Percentiles rank a stretch among this genome's conserved stretches.
Evolutionary conservation across 2,113 vertebrate species (phyloP).

Genomic region (Pseudorasbora parva): DNA sequence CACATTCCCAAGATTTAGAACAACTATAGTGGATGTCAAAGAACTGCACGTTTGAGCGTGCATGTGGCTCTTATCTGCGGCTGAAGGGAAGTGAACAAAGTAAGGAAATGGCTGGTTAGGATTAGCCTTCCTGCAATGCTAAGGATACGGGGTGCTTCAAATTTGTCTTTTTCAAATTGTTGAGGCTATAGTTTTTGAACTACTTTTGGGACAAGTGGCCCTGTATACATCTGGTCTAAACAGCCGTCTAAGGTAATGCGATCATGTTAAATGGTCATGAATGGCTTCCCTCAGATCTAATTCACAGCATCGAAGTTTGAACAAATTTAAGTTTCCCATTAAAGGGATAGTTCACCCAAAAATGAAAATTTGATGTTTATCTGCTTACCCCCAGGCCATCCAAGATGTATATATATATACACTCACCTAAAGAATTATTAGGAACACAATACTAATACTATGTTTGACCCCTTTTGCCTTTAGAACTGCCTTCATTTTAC

Average conservation of each 20-base stretch:
- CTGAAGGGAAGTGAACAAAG: conserved; percentile 35
- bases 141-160: background rate
- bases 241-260: background rate
- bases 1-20: conserved; percentile 22
- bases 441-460: too few species aligned
- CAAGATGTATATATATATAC: too few species aligned
- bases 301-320: background rate
- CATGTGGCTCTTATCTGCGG: conserved; percentile 22
- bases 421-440: too few species aligned
- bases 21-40: conserved; percentile 16
- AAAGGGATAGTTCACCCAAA: too few species aligned
- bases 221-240: background rate
- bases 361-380: too few species aligned
- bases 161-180: background rate
- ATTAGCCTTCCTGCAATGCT: conserved; percentile 19
- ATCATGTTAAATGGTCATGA: background rate
- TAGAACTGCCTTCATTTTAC: too few species aligned
- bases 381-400: too few species aligned
- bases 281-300: background rate
- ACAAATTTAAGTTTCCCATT: background rate
- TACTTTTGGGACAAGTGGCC: background rate
- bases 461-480: too few species aligned
- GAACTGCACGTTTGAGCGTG: conserved; percentile 28
- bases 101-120: conserved; percentile 39
- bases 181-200: background rate